These are phyloP conservation scores for Drosophila rubida DNA, from an alignment of 2,888 invertebrate species.

Conservation along the genomic window DNA sequence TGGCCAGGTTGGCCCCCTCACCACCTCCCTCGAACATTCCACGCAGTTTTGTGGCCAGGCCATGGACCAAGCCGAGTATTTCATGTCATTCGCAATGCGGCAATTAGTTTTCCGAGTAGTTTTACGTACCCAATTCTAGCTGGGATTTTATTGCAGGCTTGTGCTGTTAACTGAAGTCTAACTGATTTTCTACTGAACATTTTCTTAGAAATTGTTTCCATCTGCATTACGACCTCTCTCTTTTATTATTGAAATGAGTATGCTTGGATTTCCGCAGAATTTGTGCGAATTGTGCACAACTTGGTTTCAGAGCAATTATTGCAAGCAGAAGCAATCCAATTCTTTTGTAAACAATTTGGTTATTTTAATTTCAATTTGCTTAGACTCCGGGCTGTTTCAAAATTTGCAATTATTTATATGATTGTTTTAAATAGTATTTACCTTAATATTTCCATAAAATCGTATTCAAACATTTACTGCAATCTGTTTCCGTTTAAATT, in stretches of 20 bases:
- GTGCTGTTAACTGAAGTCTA: neutral
- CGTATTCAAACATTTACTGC: neutral
- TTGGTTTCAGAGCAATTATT: neutral
- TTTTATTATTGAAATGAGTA: neutral
- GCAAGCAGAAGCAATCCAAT: no score
- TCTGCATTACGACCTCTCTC: neutral
- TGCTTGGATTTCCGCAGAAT: neutral
- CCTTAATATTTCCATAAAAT: no score
- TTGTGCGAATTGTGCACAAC: neutral
- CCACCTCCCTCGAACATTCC: slow-evolving; percentile 10
- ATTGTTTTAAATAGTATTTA: no score
- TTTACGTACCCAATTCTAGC: slow-evolving; percentile 18
- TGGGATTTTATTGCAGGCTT: slow-evolving; percentile 10
- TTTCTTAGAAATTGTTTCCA: neutral
- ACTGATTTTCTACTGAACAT: slow-evolving; percentile 7
- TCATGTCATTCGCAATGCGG: slow-evolving; percentile 40
- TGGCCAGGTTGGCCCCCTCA: slow-evolving; percentile 24
- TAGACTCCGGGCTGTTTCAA: no score
- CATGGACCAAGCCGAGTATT: slow-evolving; percentile 17
- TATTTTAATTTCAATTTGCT: no score
- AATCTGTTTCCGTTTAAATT: neutral
- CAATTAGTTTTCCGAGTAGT: slow-evolving; percentile 59
- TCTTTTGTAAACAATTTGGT: no score
- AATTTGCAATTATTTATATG: no score
- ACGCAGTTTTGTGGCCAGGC: slow-evolving; percentile 32